A percentile compares a stretch with the other conserved stretches of the same genome.
Conservation (phyloP, 2,113 vertebrate genomes). For the Patagioenas fasciata region DNA sequence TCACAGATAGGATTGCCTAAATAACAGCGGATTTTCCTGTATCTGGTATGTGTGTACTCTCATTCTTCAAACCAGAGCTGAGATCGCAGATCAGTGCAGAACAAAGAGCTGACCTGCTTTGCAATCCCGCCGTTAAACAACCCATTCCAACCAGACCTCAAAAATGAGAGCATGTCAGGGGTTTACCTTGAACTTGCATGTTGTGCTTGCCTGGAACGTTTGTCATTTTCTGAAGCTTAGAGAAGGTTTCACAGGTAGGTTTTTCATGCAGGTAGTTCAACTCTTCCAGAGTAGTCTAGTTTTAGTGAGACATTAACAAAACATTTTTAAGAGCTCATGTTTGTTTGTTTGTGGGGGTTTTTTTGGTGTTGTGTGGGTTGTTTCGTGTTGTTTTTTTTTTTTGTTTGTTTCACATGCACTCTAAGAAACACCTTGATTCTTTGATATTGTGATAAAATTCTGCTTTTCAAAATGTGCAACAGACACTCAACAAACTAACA, state of each 20-base stretch:
- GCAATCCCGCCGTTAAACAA: neutral
- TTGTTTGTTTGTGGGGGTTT: no score
- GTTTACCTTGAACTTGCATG: neutral
- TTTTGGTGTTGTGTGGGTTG: no score
- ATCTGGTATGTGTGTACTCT: rapidly evolving
- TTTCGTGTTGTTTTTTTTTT: rapidly evolving
- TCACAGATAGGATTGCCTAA: neutral
- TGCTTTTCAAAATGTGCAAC: neutral
- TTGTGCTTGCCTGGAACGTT: neutral
- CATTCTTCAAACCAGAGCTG: neutral
- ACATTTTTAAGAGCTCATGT: neutral
- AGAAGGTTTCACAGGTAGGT: neutral
- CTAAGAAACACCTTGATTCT: neutral
- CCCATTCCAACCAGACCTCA: neutral
- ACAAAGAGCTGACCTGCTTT: neutral
- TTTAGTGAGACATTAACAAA: neutral
- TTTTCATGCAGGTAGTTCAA: neutral
- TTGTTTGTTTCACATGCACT: neutral
- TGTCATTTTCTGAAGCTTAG: neutral
- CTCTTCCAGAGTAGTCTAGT: neutral
- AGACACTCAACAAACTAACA: neutral
- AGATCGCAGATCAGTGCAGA: neutral
- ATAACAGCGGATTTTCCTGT: neutral
- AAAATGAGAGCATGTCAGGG: neutral
- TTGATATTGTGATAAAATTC: neutral